A percentile compares a stretch with the other conserved stretches of the same genome.
These are phyloP conservation scores for Sebastes elongatus DNA, from an alignment of 2,797 vertebrate species.

Conservation along the genomic window DNA sequence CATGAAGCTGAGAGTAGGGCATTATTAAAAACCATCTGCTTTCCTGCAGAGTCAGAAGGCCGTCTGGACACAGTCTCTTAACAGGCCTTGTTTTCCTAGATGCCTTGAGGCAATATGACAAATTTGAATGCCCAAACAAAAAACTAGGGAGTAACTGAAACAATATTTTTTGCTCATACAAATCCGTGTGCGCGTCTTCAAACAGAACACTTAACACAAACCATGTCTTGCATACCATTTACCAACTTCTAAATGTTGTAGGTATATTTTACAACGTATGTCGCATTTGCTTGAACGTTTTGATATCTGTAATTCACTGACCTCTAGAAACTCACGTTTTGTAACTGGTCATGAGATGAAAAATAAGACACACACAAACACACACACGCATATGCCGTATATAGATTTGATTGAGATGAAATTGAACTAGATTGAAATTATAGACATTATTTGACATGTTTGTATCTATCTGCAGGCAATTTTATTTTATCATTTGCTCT, in stretches of 20 bases:
- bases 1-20: constrained; percentile 72
- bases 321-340: background rate
- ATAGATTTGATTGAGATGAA: background rate
- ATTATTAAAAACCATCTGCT: constrained; percentile 82
- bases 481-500: background rate
- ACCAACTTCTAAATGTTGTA: background rate
- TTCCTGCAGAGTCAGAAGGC: constrained; percentile 76
- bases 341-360: too few relatives aligned
- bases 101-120: constrained; percentile 61
- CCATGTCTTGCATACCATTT: background rate
- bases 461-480: background rate
- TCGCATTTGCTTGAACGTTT: background rate
- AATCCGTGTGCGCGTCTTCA: constrained; percentile 28
- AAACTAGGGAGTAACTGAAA: constrained; percentile 35
- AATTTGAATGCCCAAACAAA: constrained; percentile 58
- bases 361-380: background rate
- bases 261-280: background rate
- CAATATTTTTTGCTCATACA: constrained; percentile 21
- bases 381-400: too few relatives aligned
- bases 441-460: background rate
- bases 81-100: constrained; percentile 71
- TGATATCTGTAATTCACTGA: background rate
- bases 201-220: constrained; percentile 13
- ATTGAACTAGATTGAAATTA: too few relatives aligned
- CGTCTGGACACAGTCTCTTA: constrained; percentile 73